These are phyloP conservation scores for Crotalus viridis DNA, from an alignment of 2,113 vertebrate species.

Conservation along the genomic window DNA sequence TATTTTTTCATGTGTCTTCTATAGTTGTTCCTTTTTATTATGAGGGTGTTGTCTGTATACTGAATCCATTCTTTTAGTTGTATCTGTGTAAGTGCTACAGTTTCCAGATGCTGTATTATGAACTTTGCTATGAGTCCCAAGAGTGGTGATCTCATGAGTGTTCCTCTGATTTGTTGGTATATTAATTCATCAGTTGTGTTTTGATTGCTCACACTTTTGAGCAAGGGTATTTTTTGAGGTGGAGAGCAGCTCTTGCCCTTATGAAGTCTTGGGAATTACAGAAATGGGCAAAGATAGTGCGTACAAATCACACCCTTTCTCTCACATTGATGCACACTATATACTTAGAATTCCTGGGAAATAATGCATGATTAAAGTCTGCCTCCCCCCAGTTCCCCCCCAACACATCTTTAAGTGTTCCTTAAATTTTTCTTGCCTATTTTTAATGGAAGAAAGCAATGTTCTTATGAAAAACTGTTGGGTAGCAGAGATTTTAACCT, in stretches of 20 bases:
- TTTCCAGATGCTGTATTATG: too few species aligned
- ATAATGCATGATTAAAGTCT: neutral
- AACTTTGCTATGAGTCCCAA: neutral
- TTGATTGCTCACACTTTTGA: neutral
- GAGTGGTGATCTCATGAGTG: neutral
- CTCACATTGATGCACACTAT: neutral
- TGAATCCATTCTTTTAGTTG: neutral
- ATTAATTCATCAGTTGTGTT: neutral
- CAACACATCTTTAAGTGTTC: neutral
- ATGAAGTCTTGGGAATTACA: neutral
- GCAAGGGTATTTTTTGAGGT: neutral
- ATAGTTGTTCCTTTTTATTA: neutral
- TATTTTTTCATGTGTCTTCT: neutral
- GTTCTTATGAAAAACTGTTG: neutral
- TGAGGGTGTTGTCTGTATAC: neutral
- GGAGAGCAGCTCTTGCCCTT: neutral
- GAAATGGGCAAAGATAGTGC: neutral
- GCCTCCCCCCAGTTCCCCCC: neutral
- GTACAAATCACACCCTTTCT: neutral
- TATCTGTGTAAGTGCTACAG: too few species aligned
- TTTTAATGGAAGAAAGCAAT: neutral
- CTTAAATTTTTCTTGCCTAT: neutral
- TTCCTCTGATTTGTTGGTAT: neutral
- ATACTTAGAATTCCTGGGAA: neutral
- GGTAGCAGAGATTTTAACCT: neutral